Base-by-base conservation (phyloP, 2,797 vertebrate genomes). In the Nannoperca obscura region DNA sequence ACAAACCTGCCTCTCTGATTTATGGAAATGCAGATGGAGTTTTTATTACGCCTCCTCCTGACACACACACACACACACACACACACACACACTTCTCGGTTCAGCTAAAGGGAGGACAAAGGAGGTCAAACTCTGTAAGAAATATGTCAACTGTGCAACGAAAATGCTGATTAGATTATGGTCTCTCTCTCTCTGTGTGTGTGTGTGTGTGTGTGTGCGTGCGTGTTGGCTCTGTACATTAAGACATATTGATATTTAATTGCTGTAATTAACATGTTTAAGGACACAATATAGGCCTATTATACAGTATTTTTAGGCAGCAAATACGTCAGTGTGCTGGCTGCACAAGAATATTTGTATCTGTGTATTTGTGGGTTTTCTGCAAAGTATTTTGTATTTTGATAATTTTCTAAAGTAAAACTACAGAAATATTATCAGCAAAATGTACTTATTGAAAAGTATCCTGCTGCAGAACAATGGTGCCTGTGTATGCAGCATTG, bases 21-120 rank as follows among this genome's bases (percentile, higher is more conserved):
- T 92, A 93, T 94, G 92, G 78, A 93, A 93, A 94, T 91, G 86
- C 74, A 92, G 78, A 89, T 89, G 71, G 67, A 82, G 75, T 70
- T 91, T 86, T 85, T 91, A 90, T 89, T 86, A 88, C 66, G 52
- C 70, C 63, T 79, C 76, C 67, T 78, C 38, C 50, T 49, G 32
- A 80, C 2, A 68, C 50, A 76, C 61, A 69, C 38, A 64, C 74
- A 67, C 63, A 58, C 54, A 58, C 57, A 22, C 67, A 76, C 32
- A 66, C 69, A 66, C 69, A 22, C 8, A 59, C 20, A 46, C 10
- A 4, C 54, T 20, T 32, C 55, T 65, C 34, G 30, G 44, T 68
- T 68, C 27, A 42, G 67, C 64, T 69, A 59, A 58, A 74, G 59
- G 52, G 78, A 83, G 84, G 81, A 88, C 83, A 87, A 89, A 89